Evolutionary conservation across 2,888 invertebrate species (phyloP), one percentile per base, ranked within the genome.

Genomic region (Pogonocherus hispidulus): DNA sequence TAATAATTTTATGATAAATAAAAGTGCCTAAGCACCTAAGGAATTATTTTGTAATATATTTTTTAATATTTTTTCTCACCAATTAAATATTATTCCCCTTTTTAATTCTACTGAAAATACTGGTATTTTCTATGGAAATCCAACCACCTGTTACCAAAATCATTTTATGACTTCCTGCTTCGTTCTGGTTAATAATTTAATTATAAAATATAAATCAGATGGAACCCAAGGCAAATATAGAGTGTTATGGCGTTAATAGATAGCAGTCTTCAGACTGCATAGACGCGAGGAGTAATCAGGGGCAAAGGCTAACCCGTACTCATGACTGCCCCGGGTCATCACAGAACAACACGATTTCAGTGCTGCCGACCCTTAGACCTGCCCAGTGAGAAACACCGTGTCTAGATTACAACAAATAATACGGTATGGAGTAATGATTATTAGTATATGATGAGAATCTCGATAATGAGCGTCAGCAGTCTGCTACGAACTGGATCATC

Each of bases 281-380:
- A 77, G 74, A 77, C 76, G 35, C 54, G 76, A 70, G 78, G 79
- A 80, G 80, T 81, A 81, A 81, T 81, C 80, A 79, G 80, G 82
- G 81, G 79, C 81, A 78, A 76, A 78, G 82, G 81, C 77, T 76
- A 78, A 71, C 63, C 67, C 72, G 76, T 55, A 76, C 73, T 77
- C 76, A 76, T 76, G 80, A 79, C 78, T 75, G 78, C 80, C 78
- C 72, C 71, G 74, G 76, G 77, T 75, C 70, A 64, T 18, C 70
- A 64, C 14, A 46, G 63, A 64, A 67, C 69, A 74, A 72, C 76
- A 73, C 70, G 75, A 72, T 76, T 78, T 64, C 55, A 69, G 71
- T 56, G 72, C 65, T 63, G 62, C 65, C 66, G 65, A 72, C 70
- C 75, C 71, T 32, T 47, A 47, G 59, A 59, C 59, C 46, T 59